Evolutionary conservation across 2,797 vertebrate species (phyloP).

Genomic region (Eulemur coronatus): DNA sequence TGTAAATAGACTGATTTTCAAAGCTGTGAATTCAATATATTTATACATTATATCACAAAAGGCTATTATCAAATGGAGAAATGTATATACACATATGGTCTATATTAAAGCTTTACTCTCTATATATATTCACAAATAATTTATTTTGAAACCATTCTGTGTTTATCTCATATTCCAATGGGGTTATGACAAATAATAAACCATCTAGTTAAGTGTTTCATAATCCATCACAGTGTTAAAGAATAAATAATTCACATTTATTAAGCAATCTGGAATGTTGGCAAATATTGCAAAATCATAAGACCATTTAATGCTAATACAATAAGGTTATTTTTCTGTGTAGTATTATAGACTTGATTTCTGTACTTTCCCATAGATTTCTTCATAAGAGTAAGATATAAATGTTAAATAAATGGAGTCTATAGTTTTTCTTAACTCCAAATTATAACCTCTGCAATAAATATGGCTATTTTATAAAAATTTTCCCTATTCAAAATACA

Average conservation of each 20-base stretch:
- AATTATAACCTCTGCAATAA: neutral
- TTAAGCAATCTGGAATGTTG: neutral
- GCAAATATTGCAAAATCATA: neutral
- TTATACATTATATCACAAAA: neutral
- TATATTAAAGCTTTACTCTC: neutral
- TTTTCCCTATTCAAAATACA: neutral
- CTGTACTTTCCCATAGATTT: neutral
- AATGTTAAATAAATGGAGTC: neutral
- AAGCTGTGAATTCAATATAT: neutral
- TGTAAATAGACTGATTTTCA: neutral
- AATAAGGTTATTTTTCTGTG: neutral
- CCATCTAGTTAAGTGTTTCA: neutral
- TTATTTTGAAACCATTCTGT: neutral
- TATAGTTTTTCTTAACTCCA: neutral
- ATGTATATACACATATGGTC: neutral
- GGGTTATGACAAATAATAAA: neutral
- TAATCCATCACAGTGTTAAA: neutral
- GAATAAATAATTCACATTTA: neutral
- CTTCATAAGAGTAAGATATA: neutral
- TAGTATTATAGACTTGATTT: neutral
- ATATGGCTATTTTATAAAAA: neutral
- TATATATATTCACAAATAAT: neutral
- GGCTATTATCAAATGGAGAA: neutral
- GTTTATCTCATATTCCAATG: neutral
- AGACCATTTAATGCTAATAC: neutral